Conservation (phyloP, 2,888 invertebrate genomes). For the Elmis aenea region DNA sequence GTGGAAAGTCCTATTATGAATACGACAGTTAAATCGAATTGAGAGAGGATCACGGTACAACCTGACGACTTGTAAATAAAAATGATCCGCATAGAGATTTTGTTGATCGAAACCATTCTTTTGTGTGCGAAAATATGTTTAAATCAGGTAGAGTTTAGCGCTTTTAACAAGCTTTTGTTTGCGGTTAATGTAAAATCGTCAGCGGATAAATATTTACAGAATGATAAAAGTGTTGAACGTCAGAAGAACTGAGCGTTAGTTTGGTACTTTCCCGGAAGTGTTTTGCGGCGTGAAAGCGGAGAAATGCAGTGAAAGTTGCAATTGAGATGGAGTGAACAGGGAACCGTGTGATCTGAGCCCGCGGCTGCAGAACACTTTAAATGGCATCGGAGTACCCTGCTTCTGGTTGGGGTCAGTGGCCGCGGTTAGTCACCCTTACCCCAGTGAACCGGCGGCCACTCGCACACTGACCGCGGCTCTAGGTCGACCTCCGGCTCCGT, state of each 20-base stretch:
- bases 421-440: conserved; percentile 48
- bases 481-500: conserved; percentile 24
- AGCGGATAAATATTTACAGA: too few relatives aligned
- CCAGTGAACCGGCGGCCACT: conserved; percentile 48
- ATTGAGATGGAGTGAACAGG: background rate
- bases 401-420: conserved; percentile 34
- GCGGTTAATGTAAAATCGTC: too few relatives aligned
- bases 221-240: too few relatives aligned
- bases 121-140: too few relatives aligned
- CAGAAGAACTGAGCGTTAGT: too few relatives aligned
- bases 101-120: too few relatives aligned
- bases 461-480: conserved; percentile 44
- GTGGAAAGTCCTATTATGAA: conserved; percentile 15
- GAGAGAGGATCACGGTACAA: background rate
- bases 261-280: conserved; percentile 32
- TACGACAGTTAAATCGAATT: conserved; percentile 1
- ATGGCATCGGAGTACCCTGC: conserved; percentile 9
- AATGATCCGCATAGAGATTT: too few relatives aligned
- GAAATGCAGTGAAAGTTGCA: conserved; percentile 30
- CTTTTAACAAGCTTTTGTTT: too few relatives aligned
- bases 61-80: too few relatives aligned
- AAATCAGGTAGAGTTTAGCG: too few relatives aligned
- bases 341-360: background rate
- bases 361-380: conserved; percentile 7
- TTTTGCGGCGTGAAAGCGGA: conserved; percentile 28